Percentiles rank a stretch among this genome's conserved stretches.
These are phyloP conservation scores for Chrysochloris asiatica DNA, from an alignment of 2,113 vertebrate genomes.

Conservation along the genomic window DNA sequence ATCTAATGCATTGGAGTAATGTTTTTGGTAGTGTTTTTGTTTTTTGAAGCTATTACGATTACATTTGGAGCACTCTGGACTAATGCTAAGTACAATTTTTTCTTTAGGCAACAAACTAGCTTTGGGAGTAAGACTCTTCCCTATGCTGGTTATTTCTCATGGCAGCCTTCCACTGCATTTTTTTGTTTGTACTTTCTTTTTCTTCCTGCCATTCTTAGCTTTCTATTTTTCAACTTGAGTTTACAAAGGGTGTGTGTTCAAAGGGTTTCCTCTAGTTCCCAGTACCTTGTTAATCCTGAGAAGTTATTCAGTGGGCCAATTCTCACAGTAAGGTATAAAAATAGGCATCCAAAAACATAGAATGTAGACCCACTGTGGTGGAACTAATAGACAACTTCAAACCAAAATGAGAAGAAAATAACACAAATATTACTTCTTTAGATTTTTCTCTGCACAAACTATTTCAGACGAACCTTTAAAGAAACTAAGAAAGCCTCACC, in stretches of 20 bases:
- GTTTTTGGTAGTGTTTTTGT: not conserved
- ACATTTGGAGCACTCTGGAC: slow-evolving; percentile 4
- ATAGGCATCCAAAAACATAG: slow-evolving; percentile 83
- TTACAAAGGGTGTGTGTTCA: slow-evolving; percentile 85
- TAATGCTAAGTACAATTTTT: slow-evolving; percentile 44
- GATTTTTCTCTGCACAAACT: slow-evolving; percentile 76
- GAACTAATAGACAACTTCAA: slow-evolving; percentile 79
- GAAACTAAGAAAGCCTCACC: slow-evolving; percentile 5
- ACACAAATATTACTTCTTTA: slow-evolving; percentile 80
- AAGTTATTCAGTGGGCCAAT: slow-evolving; percentile 85
- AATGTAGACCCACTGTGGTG: slow-evolving; percentile 78
- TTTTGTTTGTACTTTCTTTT: slow-evolving; percentile 88
- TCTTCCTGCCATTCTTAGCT: slow-evolving; percentile 91
- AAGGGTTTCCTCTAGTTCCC: slow-evolving; percentile 86
- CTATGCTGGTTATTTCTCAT: slow-evolving; percentile 83
- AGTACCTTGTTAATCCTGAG: slow-evolving; percentile 86
- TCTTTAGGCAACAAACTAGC: slow-evolving; percentile 55
- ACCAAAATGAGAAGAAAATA: slow-evolving; percentile 56
- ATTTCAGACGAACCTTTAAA: slow-evolving; percentile 72
- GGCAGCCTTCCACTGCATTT: slow-evolving; percentile 82
- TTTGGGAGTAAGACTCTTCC: slow-evolving; percentile 77
- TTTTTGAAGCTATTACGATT: slow-evolving; percentile 50
- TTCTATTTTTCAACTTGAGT: slow-evolving; percentile 85
- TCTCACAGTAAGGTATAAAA: slow-evolving; percentile 90
- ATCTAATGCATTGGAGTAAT: no score